Conservation (phyloP, 2,888 invertebrate genomes). For the Lamproptera curius region DNA sequence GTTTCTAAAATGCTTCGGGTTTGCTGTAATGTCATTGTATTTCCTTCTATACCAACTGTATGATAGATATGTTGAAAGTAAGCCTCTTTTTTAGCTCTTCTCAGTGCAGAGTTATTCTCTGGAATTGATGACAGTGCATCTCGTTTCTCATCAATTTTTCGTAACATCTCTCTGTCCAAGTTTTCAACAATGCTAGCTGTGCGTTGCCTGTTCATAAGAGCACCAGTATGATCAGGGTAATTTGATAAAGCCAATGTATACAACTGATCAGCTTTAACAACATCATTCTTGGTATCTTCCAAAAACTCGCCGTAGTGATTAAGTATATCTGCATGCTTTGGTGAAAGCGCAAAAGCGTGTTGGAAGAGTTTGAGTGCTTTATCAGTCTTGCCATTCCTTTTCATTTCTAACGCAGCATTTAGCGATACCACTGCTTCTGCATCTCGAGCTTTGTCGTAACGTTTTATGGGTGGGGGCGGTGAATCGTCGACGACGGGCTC, state of each 20-base stretch:
- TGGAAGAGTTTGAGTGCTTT: conserved; percentile 92
- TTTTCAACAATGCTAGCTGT: conserved; percentile 94
- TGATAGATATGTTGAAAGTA: conserved; percentile 98
- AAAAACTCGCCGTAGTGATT: conserved; percentile 96
- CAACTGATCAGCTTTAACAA: conserved; percentile 93
- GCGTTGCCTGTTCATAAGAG: conserved; percentile 87
- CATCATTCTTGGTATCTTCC: conserved; percentile 89
- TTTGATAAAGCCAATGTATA: conserved; percentile 91
- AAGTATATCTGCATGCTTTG: conserved; percentile 94
- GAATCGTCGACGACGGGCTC: conserved; percentile 50
- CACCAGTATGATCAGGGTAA: conserved; percentile 89
- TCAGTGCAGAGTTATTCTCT: conserved; percentile 86
- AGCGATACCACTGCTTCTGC: conserved; percentile 91
- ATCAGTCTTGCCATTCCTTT: conserved; percentile 87
- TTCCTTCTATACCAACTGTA: conserved; percentile 98
- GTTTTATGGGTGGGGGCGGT: conserved; percentile 33
- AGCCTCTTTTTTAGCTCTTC: conserved; percentile 94
- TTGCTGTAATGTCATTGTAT: conserved; percentile 96
- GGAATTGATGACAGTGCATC: conserved; percentile 90
- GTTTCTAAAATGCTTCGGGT: conserved; percentile 96
- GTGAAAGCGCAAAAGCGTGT: conserved; percentile 94
- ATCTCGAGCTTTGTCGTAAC: conserved; percentile 48
- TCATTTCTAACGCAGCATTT: conserved; percentile 91
- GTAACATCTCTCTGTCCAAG: conserved; percentile 88
- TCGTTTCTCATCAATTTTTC: conserved; percentile 90